A percentile compares a stretch with the other conserved stretches of the same genome.
Evolutionary conservation across 2,888 invertebrate genomes (phyloP).

Genomic region (Candidula unifasciata): DNA sequence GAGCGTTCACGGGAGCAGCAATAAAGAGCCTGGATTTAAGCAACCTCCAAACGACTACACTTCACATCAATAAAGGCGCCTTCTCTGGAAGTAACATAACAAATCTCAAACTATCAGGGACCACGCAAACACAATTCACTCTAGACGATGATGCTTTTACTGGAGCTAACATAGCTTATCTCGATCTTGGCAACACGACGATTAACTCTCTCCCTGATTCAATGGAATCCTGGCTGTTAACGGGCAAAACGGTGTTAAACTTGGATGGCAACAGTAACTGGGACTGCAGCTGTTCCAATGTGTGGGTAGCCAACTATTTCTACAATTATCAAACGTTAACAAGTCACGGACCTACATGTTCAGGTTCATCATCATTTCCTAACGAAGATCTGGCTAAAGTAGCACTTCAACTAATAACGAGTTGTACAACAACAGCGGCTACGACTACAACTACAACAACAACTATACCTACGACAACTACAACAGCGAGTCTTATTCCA

Average conservation of each 20-base stretch:
- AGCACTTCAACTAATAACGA: slow-evolving; percentile 47
- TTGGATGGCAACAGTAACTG: slow-evolving; percentile 50
- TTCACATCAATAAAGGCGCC: not conserved
- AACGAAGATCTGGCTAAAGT: slow-evolving; percentile 53
- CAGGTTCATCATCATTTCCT: slow-evolving; percentile 50
- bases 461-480: slow-evolving; percentile 23
- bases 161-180: slow-evolving; percentile 55
- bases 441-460: slow-evolving; percentile 43
- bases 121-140: slow-evolving; percentile 6
- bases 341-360: slow-evolving; percentile 57
- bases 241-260: slow-evolving; percentile 2
- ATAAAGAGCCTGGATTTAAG: slow-evolving; percentile 58
- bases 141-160: slow-evolving; percentile 58
- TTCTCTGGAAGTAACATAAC: slow-evolving; percentile 18
- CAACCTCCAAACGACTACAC: slow-evolving; percentile 53
- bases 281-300: slow-evolving; percentile 63
- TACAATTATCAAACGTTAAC: not conserved
- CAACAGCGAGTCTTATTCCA: not conserved
- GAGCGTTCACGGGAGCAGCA: slow-evolving; percentile 51
- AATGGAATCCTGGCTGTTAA: slow-evolving; percentile 53
- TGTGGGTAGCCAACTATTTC: slow-evolving; percentile 60
- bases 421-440: slow-evolving; percentile 58
- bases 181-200: slow-evolving; percentile 58
- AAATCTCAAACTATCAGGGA: not conserved
- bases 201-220: slow-evolving; percentile 58